Evolutionary conservation across 2,797 vertebrate genomes (phyloP), one percentile per base, ranked within the genome.

Genomic region (Galaxias olidus): DNA sequence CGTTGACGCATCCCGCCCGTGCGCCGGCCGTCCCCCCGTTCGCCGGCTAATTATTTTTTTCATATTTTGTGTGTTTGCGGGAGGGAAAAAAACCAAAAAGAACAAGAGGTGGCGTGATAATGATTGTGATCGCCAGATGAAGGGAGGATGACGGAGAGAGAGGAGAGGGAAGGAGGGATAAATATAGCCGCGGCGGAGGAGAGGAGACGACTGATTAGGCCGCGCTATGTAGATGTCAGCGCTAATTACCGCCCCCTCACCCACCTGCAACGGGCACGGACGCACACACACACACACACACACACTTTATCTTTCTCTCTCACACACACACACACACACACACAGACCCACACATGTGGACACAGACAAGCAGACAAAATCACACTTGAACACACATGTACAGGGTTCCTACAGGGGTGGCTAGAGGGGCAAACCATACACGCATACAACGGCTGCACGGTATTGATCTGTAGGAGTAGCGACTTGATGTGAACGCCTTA

Each of bases 231-330:
- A 84, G 80, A 85, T 88, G 86, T 86, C 85, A 82, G 75, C 91
- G 94, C 87, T 90, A 89, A 89, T 87, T 89, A 84, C 82, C 75
- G 70, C 86, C 82, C 78, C 78, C 78, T 80, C 84, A 81, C 83
- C 78, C 89, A 90, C 88, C 88, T 89, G 88, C 83, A 86, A 89
- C 90, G 93, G 93, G 94, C 93, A 86, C 93, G 93, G 93, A 90
- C 92, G 69, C 92, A 94, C 59, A 63, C 65, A 59, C 61, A 73
- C 71, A 53, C 63, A 52, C 64, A 68, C 61, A 63, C 72, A 73
- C 71, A 61, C 62, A 63, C 43, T n/a, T n/a, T n/a, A n/a, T n/a
- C n/a, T 43, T 51, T 54, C 42, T 64, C 53, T 50, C 49, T 47
- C 43, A 86, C 92, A 91, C 13, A 62, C 60, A 68, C 65, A 61